These are phyloP conservation scores for Muscidifurax raptorellus DNA, from an alignment of 1,140 invertebrate genomes.

Conservation along the genomic window DNA sequence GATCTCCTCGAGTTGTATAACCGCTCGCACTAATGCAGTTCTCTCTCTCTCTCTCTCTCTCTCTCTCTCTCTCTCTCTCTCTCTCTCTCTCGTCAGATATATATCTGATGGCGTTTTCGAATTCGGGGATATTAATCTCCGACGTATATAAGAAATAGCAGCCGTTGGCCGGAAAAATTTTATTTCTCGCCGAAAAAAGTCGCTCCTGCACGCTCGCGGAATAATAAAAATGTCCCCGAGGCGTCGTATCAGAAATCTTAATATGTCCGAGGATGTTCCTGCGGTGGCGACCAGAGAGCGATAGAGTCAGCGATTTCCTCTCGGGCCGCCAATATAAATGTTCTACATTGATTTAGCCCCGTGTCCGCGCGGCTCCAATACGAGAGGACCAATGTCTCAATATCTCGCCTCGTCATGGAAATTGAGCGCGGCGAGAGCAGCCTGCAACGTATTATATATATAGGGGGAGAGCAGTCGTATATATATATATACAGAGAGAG, in stretches of 20 bases:
- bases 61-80: too few relatives aligned
- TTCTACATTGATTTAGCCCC: conserved; percentile 72
- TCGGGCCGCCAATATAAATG: conserved; percentile 71
- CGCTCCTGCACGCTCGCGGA: conserved; percentile 56
- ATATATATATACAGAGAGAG: too few relatives aligned
- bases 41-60: too few relatives aligned
- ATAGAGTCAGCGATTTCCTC: conserved; percentile 73
- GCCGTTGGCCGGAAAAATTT: conserved; percentile 22
- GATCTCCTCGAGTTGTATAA: too few relatives aligned
- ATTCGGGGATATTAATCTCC: conserved; percentile 36
- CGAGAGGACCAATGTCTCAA: conserved; percentile 58
- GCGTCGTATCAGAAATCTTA: conserved; percentile 71
- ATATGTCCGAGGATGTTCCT: conserved; percentile 69
- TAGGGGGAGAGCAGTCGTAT: background rate
- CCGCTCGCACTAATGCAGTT: background rate
- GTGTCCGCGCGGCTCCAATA: conserved; percentile 34
- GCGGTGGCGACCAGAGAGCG: conserved; percentile 40
- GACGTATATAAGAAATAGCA: background rate
- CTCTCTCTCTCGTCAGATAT: too few relatives aligned
- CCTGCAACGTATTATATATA: background rate
- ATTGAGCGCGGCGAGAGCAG: conserved; percentile 31
- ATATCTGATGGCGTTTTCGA: conserved; percentile 9
- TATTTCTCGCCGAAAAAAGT: conserved; percentile 17
- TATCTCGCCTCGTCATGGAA: conserved; percentile 54
- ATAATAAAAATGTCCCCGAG: conserved; percentile 71